Evolutionary conservation across 92 coral and sea anemone species (phyloP).

Genomic region (Parazoanthus swiftii): DNA sequence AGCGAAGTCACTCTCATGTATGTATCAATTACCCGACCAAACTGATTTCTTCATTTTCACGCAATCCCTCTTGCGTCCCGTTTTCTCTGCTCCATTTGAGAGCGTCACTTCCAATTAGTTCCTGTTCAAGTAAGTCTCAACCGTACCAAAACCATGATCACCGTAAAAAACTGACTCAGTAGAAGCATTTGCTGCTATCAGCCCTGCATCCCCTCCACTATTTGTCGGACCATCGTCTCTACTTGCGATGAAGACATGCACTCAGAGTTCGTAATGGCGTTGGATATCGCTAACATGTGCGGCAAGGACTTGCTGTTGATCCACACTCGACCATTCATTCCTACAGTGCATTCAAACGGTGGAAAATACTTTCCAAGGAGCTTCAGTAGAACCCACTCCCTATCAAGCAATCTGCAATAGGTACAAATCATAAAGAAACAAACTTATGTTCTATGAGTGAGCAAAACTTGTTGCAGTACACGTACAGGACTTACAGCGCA

Average conservation of each 20-base stretch:
- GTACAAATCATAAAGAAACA: no score
- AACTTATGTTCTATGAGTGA: background rate
- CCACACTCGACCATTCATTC: conserved; percentile 96
- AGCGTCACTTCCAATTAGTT: background rate
- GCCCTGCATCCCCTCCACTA: conserved; percentile 71
- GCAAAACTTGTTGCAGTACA: background rate
- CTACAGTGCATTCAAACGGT: conserved; percentile 89
- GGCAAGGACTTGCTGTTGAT: conserved; percentile 65
- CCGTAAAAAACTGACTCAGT: background rate
- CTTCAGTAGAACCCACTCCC: conserved; percentile 68
- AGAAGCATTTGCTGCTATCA: background rate
- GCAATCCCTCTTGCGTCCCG: background rate
- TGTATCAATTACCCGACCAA: background rate
- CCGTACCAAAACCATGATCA: background rate
- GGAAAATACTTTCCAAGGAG: conserved; percentile 84
- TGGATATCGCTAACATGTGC: conserved; percentile 77
- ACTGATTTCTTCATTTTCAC: no score
- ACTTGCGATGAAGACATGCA: conserved; percentile 83
- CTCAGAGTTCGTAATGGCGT: conserved; percentile 84
- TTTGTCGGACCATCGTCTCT: conserved; percentile 78
- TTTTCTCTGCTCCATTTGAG: background rate
- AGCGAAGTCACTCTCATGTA: no score
- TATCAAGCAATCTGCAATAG: conserved; percentile 74
- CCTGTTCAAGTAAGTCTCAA: background rate
- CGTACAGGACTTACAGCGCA: no score